phyloP scores from a whole-genome alignment of 2,797 vertebrate genomes.

The Prionace glauca region DNA sequence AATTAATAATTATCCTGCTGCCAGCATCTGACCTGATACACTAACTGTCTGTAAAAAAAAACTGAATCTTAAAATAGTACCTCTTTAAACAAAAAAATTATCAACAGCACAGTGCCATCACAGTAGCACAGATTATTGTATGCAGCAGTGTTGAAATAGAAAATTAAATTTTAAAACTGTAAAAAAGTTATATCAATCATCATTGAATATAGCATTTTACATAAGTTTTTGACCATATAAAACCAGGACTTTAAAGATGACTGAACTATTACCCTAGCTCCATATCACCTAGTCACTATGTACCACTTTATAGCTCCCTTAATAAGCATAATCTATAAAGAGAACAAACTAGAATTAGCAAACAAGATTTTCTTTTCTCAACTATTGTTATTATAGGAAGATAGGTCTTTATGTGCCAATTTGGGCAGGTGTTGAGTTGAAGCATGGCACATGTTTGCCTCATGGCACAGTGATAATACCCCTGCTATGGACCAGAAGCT shows the following conservation, averaged over 20 bases:
- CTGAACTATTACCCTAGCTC: not conserved
- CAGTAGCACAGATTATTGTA: not conserved
- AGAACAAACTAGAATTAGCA: too few relatives aligned
- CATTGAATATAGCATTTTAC: not conserved
- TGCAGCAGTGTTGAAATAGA: not conserved
- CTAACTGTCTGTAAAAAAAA: too few relatives aligned
- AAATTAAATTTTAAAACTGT: constrained; percentile 10
- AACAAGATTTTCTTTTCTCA: too few relatives aligned
- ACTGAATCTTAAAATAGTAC: too few relatives aligned
- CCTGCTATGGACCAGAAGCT: too few relatives aligned
- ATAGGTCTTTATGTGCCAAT: not conserved
- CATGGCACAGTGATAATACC: too few relatives aligned
- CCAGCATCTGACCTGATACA: too few relatives aligned
- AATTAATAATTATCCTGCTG: too few relatives aligned
- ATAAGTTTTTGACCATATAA: not conserved
- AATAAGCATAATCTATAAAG: too few relatives aligned
- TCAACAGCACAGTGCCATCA: too few relatives aligned
- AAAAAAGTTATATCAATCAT: not conserved
- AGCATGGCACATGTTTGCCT: not conserved
- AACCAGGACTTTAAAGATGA: not conserved
- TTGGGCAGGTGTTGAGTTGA: not conserved
- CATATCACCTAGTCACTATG: not conserved
- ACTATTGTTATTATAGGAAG: too few relatives aligned
- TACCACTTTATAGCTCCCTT: not conserved
- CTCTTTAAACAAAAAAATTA: too few relatives aligned